Conservation (phyloP, 2,113 vertebrate species). For the Sinocyclocheilus anshuiensis region DNA sequence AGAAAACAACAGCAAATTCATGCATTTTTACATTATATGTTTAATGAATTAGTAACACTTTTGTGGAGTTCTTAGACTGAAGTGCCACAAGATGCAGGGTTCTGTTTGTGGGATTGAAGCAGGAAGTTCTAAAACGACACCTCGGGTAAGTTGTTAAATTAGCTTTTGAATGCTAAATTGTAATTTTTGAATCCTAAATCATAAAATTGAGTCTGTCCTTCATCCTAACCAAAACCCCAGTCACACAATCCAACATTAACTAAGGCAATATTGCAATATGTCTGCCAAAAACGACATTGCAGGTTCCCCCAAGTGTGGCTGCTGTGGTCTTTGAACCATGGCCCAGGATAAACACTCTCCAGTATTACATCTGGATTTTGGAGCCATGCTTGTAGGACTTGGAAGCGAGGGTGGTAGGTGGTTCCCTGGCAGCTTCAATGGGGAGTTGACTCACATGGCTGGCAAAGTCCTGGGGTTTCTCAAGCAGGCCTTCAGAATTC, state of each 20-base stretch:
- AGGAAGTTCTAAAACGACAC: not conserved
- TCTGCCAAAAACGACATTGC: constrained; percentile 17
- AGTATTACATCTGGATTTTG: constrained; percentile 29
- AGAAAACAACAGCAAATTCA: too few species aligned
- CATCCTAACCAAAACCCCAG: constrained; percentile 20
- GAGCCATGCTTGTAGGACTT: constrained; percentile 31
- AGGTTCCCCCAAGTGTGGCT: not conserved
- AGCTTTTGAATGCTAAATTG: not conserved
- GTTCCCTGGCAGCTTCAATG: constrained; percentile 14
- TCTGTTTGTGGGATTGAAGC: not conserved
- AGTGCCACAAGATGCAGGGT: not conserved
- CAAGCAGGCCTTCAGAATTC: constrained; percentile 42
- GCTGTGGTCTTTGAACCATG: constrained; percentile 32
- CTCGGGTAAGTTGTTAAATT: constrained; percentile 2
- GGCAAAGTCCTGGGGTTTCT: constrained; percentile 40
- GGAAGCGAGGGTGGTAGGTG: constrained; percentile 35
- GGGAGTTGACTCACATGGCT: constrained; percentile 38
- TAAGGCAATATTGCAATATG: constrained; percentile 3
- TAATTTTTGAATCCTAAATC: not conserved
- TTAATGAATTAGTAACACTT: too few species aligned
- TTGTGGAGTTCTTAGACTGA: too few species aligned
- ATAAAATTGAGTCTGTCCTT: not conserved
- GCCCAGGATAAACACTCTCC: constrained; percentile 19
- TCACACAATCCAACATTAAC: constrained; percentile 27
- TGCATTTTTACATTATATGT: too few species aligned